phyloP scores from a whole-genome alignment of 2,888 invertebrate genomes.

The Cataglyphis cursor region DNA sequence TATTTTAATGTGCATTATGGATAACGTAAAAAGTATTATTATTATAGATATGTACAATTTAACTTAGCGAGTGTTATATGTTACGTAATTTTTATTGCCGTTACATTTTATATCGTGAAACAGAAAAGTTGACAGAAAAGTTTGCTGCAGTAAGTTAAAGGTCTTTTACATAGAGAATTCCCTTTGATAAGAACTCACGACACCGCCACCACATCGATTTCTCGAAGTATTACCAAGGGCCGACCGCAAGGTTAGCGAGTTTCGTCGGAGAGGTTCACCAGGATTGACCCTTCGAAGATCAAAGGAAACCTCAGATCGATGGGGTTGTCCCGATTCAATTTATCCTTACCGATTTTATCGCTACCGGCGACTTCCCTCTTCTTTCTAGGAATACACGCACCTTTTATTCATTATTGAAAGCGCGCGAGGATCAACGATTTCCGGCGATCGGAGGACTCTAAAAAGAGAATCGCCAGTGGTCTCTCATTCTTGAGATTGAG shows the following conservation, averaged over 20 bases:
- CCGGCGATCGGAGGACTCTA: conserved; percentile 47
- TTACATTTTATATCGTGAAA: conserved; percentile 12
- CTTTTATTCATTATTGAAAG: conserved; percentile 74
- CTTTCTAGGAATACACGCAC: conserved; percentile 65
- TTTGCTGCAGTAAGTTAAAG: conserved; percentile 46
- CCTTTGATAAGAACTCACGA: conserved; percentile 67
- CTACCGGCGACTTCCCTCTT: conserved; percentile 56
- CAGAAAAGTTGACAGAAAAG: conserved; percentile 20
- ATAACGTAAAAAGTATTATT: background rate
- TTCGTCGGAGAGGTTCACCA: conserved; percentile 60
- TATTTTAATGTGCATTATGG: background rate
- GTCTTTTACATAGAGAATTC: conserved; percentile 60
- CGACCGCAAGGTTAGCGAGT: conserved; percentile 72
- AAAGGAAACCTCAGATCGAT: conserved; percentile 78
- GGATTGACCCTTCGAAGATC: conserved; percentile 77
- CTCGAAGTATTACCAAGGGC: conserved; percentile 68
- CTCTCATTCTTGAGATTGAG: conserved; percentile 24
- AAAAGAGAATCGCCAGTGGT: conserved; percentile 39
- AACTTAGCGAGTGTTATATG: background rate
- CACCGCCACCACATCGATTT: conserved; percentile 69
- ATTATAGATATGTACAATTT: background rate
- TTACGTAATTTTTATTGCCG: conserved; percentile 17
- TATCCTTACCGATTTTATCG: conserved; percentile 79
- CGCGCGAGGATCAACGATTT: conserved; percentile 59
- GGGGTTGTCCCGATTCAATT: conserved; percentile 79